Conservation (phyloP, 1,140 invertebrate species). For the Aradophagus sp. region DNA sequence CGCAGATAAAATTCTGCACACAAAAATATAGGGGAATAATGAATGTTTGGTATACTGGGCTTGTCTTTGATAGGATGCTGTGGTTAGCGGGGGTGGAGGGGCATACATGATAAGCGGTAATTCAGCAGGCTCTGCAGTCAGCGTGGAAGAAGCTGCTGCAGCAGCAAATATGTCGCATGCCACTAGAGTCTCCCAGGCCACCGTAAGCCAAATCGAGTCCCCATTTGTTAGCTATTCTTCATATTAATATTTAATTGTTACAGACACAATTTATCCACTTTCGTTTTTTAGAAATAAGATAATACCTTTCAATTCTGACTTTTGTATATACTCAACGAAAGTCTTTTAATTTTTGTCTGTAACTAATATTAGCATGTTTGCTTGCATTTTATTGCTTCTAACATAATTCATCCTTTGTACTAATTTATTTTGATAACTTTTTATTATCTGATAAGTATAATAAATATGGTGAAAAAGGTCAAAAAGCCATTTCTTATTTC, state of each 20-base stretch:
- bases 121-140: slow-evolving; percentile 76
- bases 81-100: slow-evolving; percentile 78
- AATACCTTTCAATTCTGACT: no score
- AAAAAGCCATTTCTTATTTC: no score
- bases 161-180: slow-evolving; percentile 84
- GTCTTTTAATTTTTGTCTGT: slow-evolving; percentile 29
- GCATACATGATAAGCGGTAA: slow-evolving; percentile 80
- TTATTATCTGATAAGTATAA: no score
- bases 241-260: slow-evolving; percentile 58
- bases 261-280: slow-evolving; percentile 34
- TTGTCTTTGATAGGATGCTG: slow-evolving; percentile 73
- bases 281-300: no score
- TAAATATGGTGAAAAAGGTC: no score
- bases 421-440: no score
- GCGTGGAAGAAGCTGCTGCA: slow-evolving; percentile 76
- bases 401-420: background rate
- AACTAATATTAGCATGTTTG: slow-evolving; percentile 23
- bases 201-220: slow-evolving; percentile 81
- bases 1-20: slow-evolving; percentile 27
- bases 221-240: slow-evolving; percentile 68
- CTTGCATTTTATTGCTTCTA: slow-evolving; percentile 31
- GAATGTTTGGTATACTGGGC: slow-evolving; percentile 73
- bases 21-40: slow-evolving; percentile 61
- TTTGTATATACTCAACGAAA: no score
- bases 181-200: slow-evolving; percentile 90